Conservation (phyloP, 2,797 vertebrate species). For the Leuciscus waleckii region DNA sequence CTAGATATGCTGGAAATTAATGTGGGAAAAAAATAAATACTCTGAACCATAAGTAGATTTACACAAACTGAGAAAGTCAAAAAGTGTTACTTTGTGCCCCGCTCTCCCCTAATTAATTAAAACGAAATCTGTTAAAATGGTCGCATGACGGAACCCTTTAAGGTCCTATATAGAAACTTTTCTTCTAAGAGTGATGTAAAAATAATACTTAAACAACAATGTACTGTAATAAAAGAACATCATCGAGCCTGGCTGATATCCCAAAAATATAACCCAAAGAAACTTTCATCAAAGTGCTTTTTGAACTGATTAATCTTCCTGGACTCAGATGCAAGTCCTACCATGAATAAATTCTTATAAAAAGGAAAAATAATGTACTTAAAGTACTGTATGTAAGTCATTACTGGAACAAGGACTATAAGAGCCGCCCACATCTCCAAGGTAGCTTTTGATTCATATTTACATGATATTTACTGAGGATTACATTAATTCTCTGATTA, state of each 20-base stretch:
- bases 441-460: not conserved
- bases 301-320: constrained; percentile 13
- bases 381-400: not conserved
- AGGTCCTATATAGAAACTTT: not conserved
- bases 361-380: not conserved
- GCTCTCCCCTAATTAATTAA: not conserved
- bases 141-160: not conserved
- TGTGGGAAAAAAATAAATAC: no score
- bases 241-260: not conserved
- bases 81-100: no score
- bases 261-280: no score
- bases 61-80: no score
- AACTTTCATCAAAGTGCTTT: not conserved
- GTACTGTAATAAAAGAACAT: not conserved
- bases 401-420: not conserved
- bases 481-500: constrained; percentile 23
- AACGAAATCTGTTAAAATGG: not conserved
- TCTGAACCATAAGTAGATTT: no score
- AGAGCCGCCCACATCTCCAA: not conserved
- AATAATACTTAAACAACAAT: not conserved
- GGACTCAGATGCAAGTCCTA: not conserved
- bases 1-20: no score
- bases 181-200: not conserved
- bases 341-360: constrained; percentile 9
- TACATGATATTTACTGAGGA: constrained; percentile 41